Evolutionary conservation across 2,113 vertebrate species (phyloP).

Genomic region (Psammodynastes pulverulentus): DNA sequence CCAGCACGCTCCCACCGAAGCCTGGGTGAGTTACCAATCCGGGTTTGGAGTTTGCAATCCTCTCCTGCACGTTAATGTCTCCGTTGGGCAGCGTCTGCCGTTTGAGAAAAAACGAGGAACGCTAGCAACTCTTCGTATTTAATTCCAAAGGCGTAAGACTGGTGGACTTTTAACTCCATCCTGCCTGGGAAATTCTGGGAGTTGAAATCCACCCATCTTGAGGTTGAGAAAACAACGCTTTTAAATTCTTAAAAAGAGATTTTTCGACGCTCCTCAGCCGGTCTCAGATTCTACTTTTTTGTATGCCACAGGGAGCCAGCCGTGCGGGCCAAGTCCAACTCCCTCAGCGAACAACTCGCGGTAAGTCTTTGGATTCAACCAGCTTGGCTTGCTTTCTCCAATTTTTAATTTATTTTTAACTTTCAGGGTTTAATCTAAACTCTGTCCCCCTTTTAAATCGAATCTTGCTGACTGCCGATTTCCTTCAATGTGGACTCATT

Average conservation of each 20-base stretch:
- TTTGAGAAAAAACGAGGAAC: background rate
- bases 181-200: background rate
- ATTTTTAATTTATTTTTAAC: background rate
- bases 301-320: constrained; percentile 77
- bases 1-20: constrained; percentile 67
- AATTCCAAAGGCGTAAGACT: background rate
- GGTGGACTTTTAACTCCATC: background rate
- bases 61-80: background rate
- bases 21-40: constrained; percentile 72
- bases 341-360: constrained; percentile 86
- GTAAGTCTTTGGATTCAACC: constrained; percentile 61
- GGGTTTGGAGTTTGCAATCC: background rate
- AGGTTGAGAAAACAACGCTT: background rate
- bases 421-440: background rate
- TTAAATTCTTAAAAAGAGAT: background rate
- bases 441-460: background rate
- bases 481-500: no score
- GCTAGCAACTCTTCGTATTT: background rate
- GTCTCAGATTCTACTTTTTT: constrained; percentile 7
- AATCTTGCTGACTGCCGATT: background rate
- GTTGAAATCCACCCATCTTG: background rate
- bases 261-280: no score
- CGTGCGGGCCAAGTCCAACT: constrained; percentile 85
- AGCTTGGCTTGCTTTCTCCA: background rate
- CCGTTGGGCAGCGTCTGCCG: background rate